Base-by-base conservation (phyloP, 2,797 vertebrate species). In the Eremophila alpestris region DNA sequence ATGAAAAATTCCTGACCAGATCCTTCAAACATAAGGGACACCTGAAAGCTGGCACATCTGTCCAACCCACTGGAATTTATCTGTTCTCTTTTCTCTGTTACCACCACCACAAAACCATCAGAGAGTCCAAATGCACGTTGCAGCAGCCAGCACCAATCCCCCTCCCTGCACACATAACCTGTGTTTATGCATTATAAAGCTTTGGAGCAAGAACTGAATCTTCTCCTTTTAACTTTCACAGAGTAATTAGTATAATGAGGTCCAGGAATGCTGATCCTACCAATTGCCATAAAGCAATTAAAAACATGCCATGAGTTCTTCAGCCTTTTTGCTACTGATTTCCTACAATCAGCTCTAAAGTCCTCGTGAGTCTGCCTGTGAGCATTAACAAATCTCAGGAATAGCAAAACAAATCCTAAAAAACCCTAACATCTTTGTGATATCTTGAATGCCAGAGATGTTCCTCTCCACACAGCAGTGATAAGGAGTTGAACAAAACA, bases 221-320 rank as follows among this genome's bases (percentile, higher is more conserved):
- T 74, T 89, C 51, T 56, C 51, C n/a, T 83, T 86, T 65, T 49
- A 68, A 59, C 45, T 85, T 83, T 32, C 76, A n/a, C 62, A 18
- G 3, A 65, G 32, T 58, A 67, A 51, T 60, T 77, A 60, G 30
- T 16, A 59, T 29, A 71, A 75, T 27, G 32, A 82, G 24, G 40
- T 54, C 36, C 51, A 81, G 74, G 30, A 88, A 83, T 46, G 49
- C 38, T 75, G 48, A 55, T 89, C 65, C 69, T 48, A 69, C 74
- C 0, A 0, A 55, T 43, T 0, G 0, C 17, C 29, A 52, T n/a
- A 73, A 76, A 58, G 26, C 46, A 79, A 85, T 83, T 92, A 75
- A 88, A 78, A 82, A 65, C 30, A 56, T 70, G 22, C 48, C 27
- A 19, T 52, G n/a, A 41, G 7, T 83, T 76, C 30, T 76, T 88